These are phyloP conservation scores for Vesta saturnalis DNA, from an alignment of 2,888 invertebrate species.

Conservation along the genomic window DNA sequence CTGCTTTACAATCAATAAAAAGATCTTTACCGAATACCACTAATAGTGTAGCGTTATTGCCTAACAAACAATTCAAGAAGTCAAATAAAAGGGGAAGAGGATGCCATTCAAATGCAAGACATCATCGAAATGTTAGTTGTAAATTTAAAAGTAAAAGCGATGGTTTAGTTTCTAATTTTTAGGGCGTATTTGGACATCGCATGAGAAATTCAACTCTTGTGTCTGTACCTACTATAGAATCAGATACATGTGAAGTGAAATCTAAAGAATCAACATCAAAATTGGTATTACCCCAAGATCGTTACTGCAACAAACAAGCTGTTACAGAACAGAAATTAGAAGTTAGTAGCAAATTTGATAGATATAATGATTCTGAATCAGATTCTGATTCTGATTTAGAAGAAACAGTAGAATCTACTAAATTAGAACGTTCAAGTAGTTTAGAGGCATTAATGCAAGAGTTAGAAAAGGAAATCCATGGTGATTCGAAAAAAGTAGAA, in stretches of 20 bases:
- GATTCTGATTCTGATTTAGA: conserved; percentile 56
- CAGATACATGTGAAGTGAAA: conserved; percentile 41
- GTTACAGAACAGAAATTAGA: conserved; percentile 42
- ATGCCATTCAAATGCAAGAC: conserved; percentile 33
- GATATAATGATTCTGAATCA: conserved; percentile 64
- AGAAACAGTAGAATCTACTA: conserved; percentile 55
- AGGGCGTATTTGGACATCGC: conserved; percentile 54
- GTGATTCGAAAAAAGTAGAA: conserved; percentile 41
- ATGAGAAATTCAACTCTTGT: conserved; percentile 63
- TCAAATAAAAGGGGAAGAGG: conserved; percentile 35
- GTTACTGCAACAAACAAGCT: conserved; percentile 48
- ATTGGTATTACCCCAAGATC: conserved; percentile 56
- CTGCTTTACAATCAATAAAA: conserved; percentile 63
- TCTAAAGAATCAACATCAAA: conserved; percentile 41
- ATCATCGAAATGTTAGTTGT: conserved; percentile 48
- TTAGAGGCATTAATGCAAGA: conserved; percentile 66
- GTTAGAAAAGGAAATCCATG: conserved; percentile 64
- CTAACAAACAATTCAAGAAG: no score
- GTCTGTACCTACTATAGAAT: conserved; percentile 62
- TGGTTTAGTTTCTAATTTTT: conserved; percentile 10
- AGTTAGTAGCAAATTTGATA: conserved; percentile 62
- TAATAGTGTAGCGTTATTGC: no score
- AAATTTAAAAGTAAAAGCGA: neutral
- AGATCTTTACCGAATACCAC: conserved; percentile 28
- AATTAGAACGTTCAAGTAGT: conserved; percentile 63